Evolutionary conservation across 2,888 invertebrate genomes (phyloP), one percentile per base, ranked within the genome.

Genomic region (Dendrolimus houi): DNA sequence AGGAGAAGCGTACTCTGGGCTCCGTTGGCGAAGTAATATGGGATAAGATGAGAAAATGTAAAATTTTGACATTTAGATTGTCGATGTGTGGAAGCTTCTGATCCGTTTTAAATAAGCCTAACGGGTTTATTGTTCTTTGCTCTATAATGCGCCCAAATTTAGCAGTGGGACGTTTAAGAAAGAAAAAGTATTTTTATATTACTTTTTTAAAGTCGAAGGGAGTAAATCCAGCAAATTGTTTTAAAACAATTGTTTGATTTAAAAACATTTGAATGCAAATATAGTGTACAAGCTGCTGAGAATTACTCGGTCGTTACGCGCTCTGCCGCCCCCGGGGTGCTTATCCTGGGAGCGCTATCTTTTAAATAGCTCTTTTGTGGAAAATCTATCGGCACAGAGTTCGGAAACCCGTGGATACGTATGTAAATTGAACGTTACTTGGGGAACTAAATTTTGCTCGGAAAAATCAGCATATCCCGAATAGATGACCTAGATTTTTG

Each of bases 331-430:
- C 64, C 64, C 52, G 64, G 63, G 69, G 70, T 64, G 63, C 69
- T 75, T 72, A 75, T 73, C 68, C 67, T 57, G 61, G 59, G 59
- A 65, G 62, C 67, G 72, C 70, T 77, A 78, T 79, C 78, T 79
- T 74, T 76, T 71, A 76, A 78, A 84, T 75, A 74, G 74, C 75
- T 79, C 74, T 72, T 73, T 72, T 75, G 75, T 71, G 69, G 67
- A 70, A 64, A 72, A 78, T 75, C 75, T 77, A 76, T 76, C 66
- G 70, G 63, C 62, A 57, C 55, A 60, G 60, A 64, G 59, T 57
- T 64, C 56, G 57, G 55, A 59, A 64, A 68, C 56, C 64, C 60
- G 58, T 75, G 62, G 74, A 74, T 9, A 47, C 47, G 47, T 59
- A 68, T 70, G 66, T 65, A 68, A 70, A 74, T 66, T 56, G 55